phyloP scores from a whole-genome alignment of 2,797 vertebrate species.

The Sebastes dallii region DNA sequence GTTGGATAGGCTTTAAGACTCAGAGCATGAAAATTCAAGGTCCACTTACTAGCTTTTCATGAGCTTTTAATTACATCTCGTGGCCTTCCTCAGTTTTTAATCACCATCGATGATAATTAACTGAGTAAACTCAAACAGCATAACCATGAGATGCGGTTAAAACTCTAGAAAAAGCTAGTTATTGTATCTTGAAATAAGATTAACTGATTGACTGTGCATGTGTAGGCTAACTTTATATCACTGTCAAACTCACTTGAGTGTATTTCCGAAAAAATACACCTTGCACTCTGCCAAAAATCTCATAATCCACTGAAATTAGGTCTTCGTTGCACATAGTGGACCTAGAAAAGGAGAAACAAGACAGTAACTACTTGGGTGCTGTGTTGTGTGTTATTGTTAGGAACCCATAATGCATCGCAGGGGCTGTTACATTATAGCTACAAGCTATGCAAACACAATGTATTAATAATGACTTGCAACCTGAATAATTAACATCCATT shows the following conservation, averaged over 20 bases:
- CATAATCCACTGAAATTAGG: slow-evolving; percentile 91
- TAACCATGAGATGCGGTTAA: background rate
- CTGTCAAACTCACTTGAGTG: slow-evolving; percentile 86
- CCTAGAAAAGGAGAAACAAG: slow-evolving; percentile 28
- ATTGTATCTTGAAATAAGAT: background rate
- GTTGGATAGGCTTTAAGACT: no score
- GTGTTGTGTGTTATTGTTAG: background rate
- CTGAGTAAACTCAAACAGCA: background rate
- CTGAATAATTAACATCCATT: background rate
- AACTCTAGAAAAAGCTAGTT: background rate
- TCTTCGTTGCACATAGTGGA: slow-evolving; percentile 83
- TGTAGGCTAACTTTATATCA: background rate
- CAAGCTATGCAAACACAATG: slow-evolving; percentile 36
- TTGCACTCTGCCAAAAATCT: slow-evolving; percentile 92
- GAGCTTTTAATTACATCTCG: background rate
- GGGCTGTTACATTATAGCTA: background rate
- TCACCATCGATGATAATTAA: background rate
- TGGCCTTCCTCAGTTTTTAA: no score
- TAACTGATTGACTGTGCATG: background rate
- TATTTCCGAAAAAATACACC: slow-evolving; percentile 97
- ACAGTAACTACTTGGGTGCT: background rate
- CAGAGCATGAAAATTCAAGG: background rate
- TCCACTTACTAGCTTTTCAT: background rate
- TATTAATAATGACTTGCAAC: background rate
- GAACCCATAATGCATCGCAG: background rate